Evolutionary conservation across 2,113 vertebrate genomes (phyloP).

Genomic region (Steatornis caripensis): DNA sequence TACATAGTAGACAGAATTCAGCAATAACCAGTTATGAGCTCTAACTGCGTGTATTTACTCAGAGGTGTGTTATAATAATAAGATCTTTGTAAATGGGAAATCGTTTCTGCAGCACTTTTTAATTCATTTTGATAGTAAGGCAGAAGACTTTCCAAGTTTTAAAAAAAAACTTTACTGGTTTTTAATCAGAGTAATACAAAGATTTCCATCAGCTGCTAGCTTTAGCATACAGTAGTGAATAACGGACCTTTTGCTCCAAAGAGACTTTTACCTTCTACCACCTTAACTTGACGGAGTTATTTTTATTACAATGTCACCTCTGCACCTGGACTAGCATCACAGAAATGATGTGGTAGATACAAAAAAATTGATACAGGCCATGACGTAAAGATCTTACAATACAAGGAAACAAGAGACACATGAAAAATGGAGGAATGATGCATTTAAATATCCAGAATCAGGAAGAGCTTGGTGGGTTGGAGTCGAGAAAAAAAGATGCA

Average conservation of each 20-base stretch:
- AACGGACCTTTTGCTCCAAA: not conserved
- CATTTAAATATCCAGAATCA: not conserved
- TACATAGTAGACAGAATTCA: not conserved
- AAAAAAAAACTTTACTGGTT: not conserved
- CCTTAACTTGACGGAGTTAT: not conserved
- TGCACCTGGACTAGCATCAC: not conserved
- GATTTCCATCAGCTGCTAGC: not conserved
- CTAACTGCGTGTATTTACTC: not conserved
- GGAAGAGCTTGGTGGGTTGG: not conserved
- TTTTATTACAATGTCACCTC: not conserved
- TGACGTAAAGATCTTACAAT: not conserved
- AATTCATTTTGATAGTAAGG: not conserved
- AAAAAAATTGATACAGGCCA: not conserved
- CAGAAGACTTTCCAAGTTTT: not conserved
- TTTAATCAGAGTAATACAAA: not conserved
- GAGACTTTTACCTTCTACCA: not conserved
- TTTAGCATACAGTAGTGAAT: not conserved
- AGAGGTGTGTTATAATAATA: not conserved
- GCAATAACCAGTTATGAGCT: not conserved
- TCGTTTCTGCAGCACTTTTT: not conserved
- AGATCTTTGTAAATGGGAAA: not conserved
- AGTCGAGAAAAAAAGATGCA: not conserved
- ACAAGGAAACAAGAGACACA: not conserved
- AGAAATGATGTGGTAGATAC: not conserved
- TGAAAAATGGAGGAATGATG: not conserved